Conservation (phyloP, 2,113 vertebrate genomes). For the Lates calcarifer region DNA sequence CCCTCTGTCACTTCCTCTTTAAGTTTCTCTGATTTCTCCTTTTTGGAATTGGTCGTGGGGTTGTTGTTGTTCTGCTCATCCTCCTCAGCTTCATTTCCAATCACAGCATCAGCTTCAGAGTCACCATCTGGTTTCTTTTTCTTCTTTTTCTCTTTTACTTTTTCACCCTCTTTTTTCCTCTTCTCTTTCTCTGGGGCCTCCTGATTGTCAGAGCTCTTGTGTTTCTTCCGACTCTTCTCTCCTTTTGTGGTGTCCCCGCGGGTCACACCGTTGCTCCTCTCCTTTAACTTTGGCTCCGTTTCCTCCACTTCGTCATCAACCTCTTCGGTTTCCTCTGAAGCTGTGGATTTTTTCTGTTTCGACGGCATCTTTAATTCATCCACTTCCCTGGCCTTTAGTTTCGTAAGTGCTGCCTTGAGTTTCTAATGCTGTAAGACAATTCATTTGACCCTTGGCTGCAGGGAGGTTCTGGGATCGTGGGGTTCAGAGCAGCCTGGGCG, state of each 20-base stretch:
- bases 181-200: constrained; percentile 58
- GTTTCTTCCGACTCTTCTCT: constrained; percentile 70
- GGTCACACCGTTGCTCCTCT: constrained; percentile 53
- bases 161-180: constrained; percentile 51
- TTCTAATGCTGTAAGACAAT: constrained; percentile 83
- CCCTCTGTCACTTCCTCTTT: constrained; percentile 74
- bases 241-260: constrained; percentile 50
- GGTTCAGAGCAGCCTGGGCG: constrained; percentile 37
- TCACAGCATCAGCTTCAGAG: constrained; percentile 62
- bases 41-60: constrained; percentile 70
- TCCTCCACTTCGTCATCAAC: constrained; percentile 80
- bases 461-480: constrained; percentile 47
- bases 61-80: constrained; percentile 86
- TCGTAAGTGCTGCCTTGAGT: constrained; percentile 77
- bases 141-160: constrained; percentile 67
- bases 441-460: constrained; percentile 80
- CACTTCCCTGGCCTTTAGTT: constrained; percentile 79
- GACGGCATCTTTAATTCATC: constrained; percentile 92
- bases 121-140: constrained; percentile 61
- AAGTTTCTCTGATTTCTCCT: constrained; percentile 77
- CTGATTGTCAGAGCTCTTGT: constrained; percentile 41
- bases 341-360: constrained; percentile 87
- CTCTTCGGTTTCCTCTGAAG: constrained; percentile 82
- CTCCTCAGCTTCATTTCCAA: constrained; percentile 66
- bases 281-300: constrained; percentile 72